A percentile compares a stretch with the other conserved stretches of the same genome.
Evolutionary conservation across 2,113 vertebrate genomes (phyloP).

Genomic region (Nothoprocta perdicaria): DNA sequence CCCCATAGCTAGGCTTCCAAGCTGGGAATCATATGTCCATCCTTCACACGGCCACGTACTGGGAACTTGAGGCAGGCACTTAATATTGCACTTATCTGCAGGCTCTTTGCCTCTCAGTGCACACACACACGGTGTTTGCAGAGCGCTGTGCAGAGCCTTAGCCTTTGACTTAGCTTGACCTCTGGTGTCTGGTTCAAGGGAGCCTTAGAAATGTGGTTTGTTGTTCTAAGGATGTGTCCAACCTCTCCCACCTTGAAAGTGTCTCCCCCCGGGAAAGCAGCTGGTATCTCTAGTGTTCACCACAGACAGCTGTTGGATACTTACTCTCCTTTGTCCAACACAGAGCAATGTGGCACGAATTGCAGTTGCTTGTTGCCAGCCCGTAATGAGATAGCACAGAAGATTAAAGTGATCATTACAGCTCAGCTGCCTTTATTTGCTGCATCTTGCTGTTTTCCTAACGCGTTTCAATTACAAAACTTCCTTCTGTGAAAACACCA

Average conservation of each 20-base stretch:
- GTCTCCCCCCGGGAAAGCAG: not conserved
- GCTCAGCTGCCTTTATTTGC: not conserved
- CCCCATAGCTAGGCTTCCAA: not conserved
- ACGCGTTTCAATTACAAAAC: not conserved
- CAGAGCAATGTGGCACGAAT: not conserved
- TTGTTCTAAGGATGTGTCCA: not conserved
- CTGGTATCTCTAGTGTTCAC: not conserved
- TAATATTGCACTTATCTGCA: not conserved
- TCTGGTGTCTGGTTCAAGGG: not conserved
- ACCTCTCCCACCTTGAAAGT: fast-evolving
- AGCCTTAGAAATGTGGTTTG: not conserved
- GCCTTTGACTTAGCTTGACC: not conserved
- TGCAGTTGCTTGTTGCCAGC: not conserved
- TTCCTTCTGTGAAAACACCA: not conserved
- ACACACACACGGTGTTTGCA: not conserved
- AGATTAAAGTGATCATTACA: not conserved
- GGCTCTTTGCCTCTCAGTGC: not conserved
- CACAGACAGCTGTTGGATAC: not conserved
- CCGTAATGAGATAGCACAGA: not conserved
- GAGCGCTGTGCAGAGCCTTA: not conserved
- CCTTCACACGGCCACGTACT: not conserved
- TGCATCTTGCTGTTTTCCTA: not conserved
- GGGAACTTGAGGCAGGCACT: not conserved
- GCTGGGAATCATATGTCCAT: not conserved
- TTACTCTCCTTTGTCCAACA: not conserved